Conservation (phyloP, 2,797 vertebrate species). For the Danio jaintianensis region DNA sequence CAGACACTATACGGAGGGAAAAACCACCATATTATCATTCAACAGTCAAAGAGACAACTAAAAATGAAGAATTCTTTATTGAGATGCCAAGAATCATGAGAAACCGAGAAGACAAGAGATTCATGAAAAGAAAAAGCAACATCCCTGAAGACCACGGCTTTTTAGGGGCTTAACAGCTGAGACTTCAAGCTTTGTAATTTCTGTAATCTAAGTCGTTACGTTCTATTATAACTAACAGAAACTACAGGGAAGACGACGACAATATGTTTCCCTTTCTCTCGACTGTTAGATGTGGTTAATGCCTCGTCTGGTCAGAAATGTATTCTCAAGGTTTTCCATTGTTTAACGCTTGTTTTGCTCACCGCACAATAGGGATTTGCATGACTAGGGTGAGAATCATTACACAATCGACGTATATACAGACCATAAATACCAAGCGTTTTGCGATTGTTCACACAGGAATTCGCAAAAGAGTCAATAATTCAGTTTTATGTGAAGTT, state of each 20-base stretch:
- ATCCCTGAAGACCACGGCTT: constrained; percentile 8
- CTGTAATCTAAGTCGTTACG: constrained; percentile 14
- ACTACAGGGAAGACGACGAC: background rate
- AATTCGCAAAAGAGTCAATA: background rate
- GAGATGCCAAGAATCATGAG: constrained; percentile 28
- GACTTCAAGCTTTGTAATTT: constrained; percentile 19
- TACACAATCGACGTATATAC: background rate
- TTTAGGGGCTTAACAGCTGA: constrained; percentile 4
- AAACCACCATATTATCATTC: constrained; percentile 30
- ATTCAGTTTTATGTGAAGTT: background rate
- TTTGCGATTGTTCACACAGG: background rate
- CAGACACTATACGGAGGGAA: background rate
- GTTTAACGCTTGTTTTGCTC: constrained; percentile 3
- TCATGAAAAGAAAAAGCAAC: constrained; percentile 5
- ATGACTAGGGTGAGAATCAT: constrained; percentile 13
- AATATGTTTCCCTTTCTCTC: constrained; percentile 21
- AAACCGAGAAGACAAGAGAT: constrained; percentile 14
- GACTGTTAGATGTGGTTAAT: constrained; percentile 31
- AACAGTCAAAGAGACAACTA: constrained; percentile 23
- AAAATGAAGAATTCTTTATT: constrained; percentile 14
- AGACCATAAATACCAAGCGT: background rate
- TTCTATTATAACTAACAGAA: constrained; percentile 31
- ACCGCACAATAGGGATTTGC: background rate
- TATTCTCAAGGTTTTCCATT: constrained; percentile 9
- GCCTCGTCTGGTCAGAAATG: background rate